phyloP scores from a whole-genome alignment of 2,113 vertebrate genomes.

The Muscicapa adusta region DNA sequence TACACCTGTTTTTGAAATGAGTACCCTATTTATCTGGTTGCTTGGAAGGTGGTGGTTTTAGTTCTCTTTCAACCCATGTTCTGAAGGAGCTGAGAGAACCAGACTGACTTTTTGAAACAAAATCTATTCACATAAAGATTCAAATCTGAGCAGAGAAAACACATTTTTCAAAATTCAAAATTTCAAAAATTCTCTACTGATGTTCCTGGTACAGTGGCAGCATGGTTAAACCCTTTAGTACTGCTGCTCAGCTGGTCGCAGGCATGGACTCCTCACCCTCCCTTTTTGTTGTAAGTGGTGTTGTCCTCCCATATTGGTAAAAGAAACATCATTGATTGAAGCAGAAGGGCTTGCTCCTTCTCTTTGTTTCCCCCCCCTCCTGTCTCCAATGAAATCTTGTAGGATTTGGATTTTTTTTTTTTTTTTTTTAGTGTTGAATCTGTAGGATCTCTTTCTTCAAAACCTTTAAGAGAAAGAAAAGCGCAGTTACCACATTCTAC shows the following conservation, averaged over 20 bases:
- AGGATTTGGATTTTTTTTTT: neutral
- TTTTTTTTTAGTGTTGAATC: neutral
- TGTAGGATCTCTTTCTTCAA: neutral
- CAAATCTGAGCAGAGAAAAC: neutral
- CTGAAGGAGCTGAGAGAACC: neutral
- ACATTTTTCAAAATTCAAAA: neutral
- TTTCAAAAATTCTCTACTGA: neutral
- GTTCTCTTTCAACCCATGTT: neutral
- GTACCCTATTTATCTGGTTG: neutral
- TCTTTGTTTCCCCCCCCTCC: neutral
- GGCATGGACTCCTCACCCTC: neutral
- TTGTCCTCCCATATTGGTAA: accelerated
- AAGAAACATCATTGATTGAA: neutral
- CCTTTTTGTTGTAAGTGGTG: accelerated
- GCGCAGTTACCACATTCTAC: neutral
- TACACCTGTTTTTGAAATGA: neutral
- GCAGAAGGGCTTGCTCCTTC: neutral
- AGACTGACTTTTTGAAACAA: neutral
- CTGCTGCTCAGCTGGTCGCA: neutral
- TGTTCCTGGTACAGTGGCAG: accelerated
- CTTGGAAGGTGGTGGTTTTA: neutral
- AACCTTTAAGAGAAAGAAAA: neutral
- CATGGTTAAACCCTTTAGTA: neutral
- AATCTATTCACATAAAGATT: neutral
- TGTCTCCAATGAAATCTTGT: neutral